Conservation (phyloP, 2,888 invertebrate genomes). For the Heliconius aoede region DNA sequence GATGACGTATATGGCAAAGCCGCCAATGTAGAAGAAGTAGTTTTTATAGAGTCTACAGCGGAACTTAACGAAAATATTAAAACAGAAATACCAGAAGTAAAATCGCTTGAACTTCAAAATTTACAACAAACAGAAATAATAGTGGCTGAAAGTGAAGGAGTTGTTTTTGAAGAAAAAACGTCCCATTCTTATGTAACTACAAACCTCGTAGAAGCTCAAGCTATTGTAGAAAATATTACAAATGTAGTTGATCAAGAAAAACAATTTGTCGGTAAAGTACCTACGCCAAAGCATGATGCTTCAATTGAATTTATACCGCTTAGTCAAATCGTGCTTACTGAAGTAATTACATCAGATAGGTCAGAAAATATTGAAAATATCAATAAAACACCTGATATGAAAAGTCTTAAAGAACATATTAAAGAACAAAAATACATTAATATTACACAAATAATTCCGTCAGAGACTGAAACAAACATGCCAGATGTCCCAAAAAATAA, state of each 20-base stretch:
- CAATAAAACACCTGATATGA: constrained; percentile 60
- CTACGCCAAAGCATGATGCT: constrained; percentile 57
- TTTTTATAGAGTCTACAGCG: constrained; percentile 63
- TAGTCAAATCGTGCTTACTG: constrained; percentile 66
- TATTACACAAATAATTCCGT: constrained; percentile 62
- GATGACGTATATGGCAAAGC: constrained; percentile 75
- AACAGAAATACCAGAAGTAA: constrained; percentile 57
- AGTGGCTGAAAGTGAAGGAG: constrained; percentile 79
- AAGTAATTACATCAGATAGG: constrained; percentile 62
- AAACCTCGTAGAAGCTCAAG: constrained; percentile 81
- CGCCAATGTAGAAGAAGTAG: constrained; percentile 67
- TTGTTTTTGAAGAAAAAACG: constrained; percentile 58
- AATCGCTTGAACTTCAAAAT: constrained; percentile 68
- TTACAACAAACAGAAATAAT: constrained; percentile 79
- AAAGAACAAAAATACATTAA: constrained; percentile 60
- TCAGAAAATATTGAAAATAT: constrained; percentile 60
- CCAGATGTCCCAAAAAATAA: constrained; percentile 46
- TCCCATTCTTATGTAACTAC: constrained; percentile 66
- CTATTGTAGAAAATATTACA: constrained; percentile 82
- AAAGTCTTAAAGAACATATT: constrained; percentile 50
- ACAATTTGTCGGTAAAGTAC: constrained; percentile 62
- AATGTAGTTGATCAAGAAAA: constrained; percentile 84
- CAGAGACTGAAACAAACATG: constrained; percentile 60
- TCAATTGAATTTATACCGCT: constrained; percentile 65
- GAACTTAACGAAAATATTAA: constrained; percentile 59